Evolutionary conservation across 2,888 invertebrate genomes (phyloP).

Genomic region (Lamproptera curius): DNA sequence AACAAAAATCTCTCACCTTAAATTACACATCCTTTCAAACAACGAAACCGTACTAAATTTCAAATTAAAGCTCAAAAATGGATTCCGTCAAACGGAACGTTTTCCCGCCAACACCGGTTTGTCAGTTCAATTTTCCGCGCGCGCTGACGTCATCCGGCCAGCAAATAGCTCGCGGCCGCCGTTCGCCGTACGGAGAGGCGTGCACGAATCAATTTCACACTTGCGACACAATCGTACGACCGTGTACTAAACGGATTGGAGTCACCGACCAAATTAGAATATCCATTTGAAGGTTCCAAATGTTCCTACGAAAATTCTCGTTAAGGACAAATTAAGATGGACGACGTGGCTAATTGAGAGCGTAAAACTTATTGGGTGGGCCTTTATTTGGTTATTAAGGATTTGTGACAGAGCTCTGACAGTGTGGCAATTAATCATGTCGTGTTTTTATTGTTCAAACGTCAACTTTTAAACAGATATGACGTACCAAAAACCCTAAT

Average conservation of each 20-base stretch:
- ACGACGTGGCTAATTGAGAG: slow-evolving; percentile 3
- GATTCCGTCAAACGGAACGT: background rate
- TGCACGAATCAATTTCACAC: slow-evolving; percentile 20
- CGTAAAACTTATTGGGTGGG: slow-evolving; percentile 12
- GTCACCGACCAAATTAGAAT: slow-evolving; percentile 20
- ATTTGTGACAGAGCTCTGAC: too few species aligned
- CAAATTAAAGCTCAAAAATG: too few species aligned
- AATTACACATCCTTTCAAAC: too few species aligned
- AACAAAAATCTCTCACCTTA: too few species aligned
- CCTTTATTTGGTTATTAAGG: too few species aligned
- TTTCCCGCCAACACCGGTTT: background rate
- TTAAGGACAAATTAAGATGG: slow-evolving; percentile 9
- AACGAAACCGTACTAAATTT: too few species aligned
- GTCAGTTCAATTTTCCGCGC: slow-evolving; percentile 1
- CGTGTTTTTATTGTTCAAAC: too few species aligned
- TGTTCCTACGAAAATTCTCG: slow-evolving; percentile 3
- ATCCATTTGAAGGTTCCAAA: slow-evolving; percentile 8
- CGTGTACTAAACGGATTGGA: background rate
- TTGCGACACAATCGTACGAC: slow-evolving; percentile 19
- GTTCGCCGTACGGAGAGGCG: slow-evolving; percentile 10
- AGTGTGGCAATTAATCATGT: too few species aligned
- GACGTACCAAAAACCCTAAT: too few species aligned
- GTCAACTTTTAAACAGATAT: too few species aligned
- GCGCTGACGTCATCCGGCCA: slow-evolving; percentile 12
- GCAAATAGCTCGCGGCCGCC: slow-evolving; percentile 8